phyloP scores from a whole-genome alignment of 2,888 invertebrate genomes.

The Phrixothrix hirtus region DNA sequence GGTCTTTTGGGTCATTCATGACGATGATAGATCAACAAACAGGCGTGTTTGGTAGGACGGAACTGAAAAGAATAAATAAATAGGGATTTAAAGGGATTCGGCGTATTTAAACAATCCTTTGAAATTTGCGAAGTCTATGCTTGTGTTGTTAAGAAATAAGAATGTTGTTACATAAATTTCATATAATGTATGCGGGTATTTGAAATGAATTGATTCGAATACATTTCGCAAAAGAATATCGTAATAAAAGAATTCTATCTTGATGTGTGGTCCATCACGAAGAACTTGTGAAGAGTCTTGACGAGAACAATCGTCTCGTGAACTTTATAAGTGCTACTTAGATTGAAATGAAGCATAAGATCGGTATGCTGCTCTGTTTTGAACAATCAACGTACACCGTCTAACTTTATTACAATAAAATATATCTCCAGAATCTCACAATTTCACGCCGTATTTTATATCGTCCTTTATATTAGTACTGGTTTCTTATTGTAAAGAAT shows the following conservation, averaged over 20 bases:
- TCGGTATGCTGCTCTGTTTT: slow-evolving; percentile 21
- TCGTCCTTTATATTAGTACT: slow-evolving; percentile 2
- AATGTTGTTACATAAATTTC: too few species aligned
- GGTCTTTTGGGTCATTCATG: slow-evolving; percentile 22
- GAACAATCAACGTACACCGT: slow-evolving; percentile 2
- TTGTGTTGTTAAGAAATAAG: too few species aligned
- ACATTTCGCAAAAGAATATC: slow-evolving; percentile 3
- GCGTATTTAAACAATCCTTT: not conserved
- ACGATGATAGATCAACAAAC: slow-evolving; percentile 22
- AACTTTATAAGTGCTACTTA: slow-evolving; percentile 47
- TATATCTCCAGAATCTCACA: too few species aligned
- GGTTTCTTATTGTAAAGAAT: slow-evolving; percentile 28
- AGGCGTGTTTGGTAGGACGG: slow-evolving; percentile 10
- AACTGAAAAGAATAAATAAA: slow-evolving; percentile 12
- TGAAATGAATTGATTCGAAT: not conserved
- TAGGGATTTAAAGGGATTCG: slow-evolving; percentile 7
- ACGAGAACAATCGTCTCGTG: slow-evolving; percentile 43
- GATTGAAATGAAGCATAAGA: slow-evolving; percentile 25
- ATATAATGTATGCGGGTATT: too few species aligned
- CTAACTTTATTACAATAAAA: too few species aligned
- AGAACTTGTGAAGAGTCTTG: slow-evolving; percentile 39
- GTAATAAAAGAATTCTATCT: slow-evolving; percentile 20
- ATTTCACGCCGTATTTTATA: not conserved
- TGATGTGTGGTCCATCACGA: slow-evolving; percentile 42
- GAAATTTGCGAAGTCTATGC: too few species aligned